Conservation (phyloP, 2,888 invertebrate species). For the Leucophenga montana region DNA sequence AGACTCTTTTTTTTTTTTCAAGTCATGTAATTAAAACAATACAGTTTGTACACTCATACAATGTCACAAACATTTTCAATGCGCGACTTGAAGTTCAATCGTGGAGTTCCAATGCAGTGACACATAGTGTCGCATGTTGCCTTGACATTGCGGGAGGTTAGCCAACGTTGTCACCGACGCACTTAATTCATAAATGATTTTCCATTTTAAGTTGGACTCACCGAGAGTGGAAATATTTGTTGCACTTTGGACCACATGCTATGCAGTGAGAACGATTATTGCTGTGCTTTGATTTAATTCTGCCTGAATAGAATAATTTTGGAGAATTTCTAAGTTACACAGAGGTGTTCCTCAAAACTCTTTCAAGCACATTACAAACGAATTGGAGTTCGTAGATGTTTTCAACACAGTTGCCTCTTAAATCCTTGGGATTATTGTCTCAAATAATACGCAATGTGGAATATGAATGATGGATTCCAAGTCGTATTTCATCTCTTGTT, state of each 20-base stretch:
- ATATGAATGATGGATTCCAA: too few species aligned
- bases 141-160: constrained; percentile 32
- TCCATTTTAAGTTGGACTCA: neutral
- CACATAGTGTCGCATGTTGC: neutral
- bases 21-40: constrained; percentile 31
- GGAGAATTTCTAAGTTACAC: too few species aligned
- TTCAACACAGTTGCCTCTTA: too few species aligned
- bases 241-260: constrained; percentile 11
- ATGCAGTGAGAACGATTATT: constrained; percentile 1
- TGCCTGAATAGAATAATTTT: constrained; percentile 3
- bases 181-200: constrained; percentile 25
- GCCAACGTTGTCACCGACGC: neutral
- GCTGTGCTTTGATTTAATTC: neutral
- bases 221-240: too few species aligned
- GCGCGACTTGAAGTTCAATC: neutral
- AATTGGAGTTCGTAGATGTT: too few species aligned
- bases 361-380: too few species aligned
- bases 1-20: constrained; percentile 9
- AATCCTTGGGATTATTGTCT: too few species aligned
- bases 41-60: neutral
- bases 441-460: too few species aligned
- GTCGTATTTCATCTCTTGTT: too few species aligned
- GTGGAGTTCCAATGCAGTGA: neutral
- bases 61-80: neutral
- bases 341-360: too few species aligned